Percentiles rank a stretch among this genome's conserved stretches.
Evolutionary conservation across 2,113 vertebrate genomes (phyloP).

Genomic region (Polyodon spathula): DNA sequence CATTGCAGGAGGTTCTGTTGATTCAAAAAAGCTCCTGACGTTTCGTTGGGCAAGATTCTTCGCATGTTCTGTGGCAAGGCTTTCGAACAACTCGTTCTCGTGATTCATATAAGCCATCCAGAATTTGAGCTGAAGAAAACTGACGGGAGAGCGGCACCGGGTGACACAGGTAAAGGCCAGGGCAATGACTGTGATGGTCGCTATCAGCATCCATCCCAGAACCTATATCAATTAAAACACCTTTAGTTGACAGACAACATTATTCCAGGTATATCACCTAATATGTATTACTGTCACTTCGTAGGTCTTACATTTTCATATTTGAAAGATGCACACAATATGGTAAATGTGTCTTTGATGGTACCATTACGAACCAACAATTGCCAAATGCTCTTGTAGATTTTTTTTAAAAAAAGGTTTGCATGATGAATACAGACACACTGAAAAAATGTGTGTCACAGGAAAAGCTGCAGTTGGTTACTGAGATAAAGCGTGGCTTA

Average conservation of each 20-base stretch:
- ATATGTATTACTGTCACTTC: background rate
- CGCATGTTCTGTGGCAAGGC: constrained; percentile 43
- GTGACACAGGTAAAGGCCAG: constrained; percentile 37
- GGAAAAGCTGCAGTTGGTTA: too few species aligned
- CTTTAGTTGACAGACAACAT: background rate
- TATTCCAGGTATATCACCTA: constrained; percentile 9
- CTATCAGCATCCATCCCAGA: constrained; percentile 62
- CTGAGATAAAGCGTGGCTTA: too few species aligned
- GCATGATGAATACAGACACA: too few species aligned
- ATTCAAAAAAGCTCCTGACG: constrained; percentile 55
- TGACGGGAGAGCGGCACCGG: constrained; percentile 51
- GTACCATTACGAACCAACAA: too few species aligned
- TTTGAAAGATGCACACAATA: too few species aligned
- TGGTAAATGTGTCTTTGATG: too few species aligned
- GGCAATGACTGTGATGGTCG: constrained; percentile 20
- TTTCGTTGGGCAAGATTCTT: constrained; percentile 57
- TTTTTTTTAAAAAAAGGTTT: too few species aligned
- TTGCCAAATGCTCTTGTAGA: too few species aligned
- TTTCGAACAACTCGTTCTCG: constrained; percentile 46
- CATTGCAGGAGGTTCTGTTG: background rate
- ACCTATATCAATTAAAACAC: constrained; percentile 42
- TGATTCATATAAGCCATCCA: constrained; percentile 53
- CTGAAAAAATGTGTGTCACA: too few species aligned
- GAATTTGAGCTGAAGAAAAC: constrained; percentile 61
- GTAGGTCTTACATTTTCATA: too few species aligned